Base-by-base conservation (phyloP, 2,113 vertebrate species). In the Brachyhypopomus gauderio region DNA sequence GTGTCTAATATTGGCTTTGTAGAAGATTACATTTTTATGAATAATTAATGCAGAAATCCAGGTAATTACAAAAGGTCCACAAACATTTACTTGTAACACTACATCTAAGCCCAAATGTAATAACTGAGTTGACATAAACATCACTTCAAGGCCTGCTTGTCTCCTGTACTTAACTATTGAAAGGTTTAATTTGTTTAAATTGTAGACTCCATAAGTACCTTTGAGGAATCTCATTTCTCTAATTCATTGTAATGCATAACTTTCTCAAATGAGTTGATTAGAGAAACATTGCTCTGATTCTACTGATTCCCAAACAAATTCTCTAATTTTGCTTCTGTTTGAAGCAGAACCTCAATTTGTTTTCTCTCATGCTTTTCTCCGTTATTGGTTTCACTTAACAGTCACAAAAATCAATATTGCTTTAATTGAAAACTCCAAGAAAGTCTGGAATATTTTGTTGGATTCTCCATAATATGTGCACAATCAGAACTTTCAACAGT, bases 331-430 rank as follows among this genome's bases (percentile, higher is more conserved):
- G 8, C 56, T 60, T 3, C 16, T 55, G 71, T 12, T 75, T 74
- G 52, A 3, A 58, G 12, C 27, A 41, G 19, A 75, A 3, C 23
- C 25, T 58, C 41, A 20, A 55, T 64, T 81, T 48, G 56, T 62
- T 80, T 66, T 25, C 52, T 17, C 76, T 58, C 6, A 58, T n/a
- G 38, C 23, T 56, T 67, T 16, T 64, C 62, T 64, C 62, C 23
- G 30, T 64, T 30, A 30, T 74, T 74, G 55, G 6, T 74, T 59
- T 74, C 25, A 38, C 19, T 59, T 36, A 34, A 64, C n/a, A 5
- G 58, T 66, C 17, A 34, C 36, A 59, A 34, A 78, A 78, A 70
- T 70, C 77, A 58, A 78, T 70, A 78, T 7, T 34, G 30, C 58
- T 67, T 36, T 59, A 52, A 41, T 8, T 63, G 59, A 27, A 14